Percentiles rank a stretch among this genome's conserved stretches.
Conservation (phyloP, 2,113 vertebrate species). For the Lophura nycthemera region DNA sequence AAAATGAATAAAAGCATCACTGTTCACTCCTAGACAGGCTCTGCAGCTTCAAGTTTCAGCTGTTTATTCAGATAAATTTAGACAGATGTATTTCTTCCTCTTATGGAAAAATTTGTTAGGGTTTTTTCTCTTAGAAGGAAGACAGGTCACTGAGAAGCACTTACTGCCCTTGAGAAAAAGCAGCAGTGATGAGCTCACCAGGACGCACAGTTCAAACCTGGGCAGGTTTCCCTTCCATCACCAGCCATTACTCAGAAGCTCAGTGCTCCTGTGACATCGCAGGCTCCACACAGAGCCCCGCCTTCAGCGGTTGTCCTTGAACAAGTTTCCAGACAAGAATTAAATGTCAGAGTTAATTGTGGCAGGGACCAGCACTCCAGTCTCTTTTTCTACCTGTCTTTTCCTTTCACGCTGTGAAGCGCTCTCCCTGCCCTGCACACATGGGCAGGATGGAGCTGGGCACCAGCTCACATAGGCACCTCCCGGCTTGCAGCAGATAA, state of each 20-base stretch:
- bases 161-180: not conserved
- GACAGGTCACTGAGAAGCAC: not conserved
- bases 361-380: not conserved
- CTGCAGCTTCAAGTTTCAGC: not conserved
- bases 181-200: not conserved
- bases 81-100: not conserved
- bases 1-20: not conserved
- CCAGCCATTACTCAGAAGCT: not conserved
- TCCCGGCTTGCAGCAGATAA: not conserved
- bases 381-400: not conserved
- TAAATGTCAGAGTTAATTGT: not conserved
- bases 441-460: not conserved
- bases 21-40: not conserved
- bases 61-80: not conserved
- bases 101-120: not conserved
- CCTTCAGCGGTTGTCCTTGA: not conserved
- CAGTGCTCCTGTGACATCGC: not conserved
- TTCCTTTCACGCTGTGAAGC: not conserved
- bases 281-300: not conserved
- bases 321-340: not conserved
- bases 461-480: not conserved
- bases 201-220: not conserved
- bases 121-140: not conserved
- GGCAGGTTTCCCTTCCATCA: not conserved
- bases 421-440: accelerated